phyloP scores from a whole-genome alignment of 2,113 vertebrate species.

The Leptocoma aspasia region DNA sequence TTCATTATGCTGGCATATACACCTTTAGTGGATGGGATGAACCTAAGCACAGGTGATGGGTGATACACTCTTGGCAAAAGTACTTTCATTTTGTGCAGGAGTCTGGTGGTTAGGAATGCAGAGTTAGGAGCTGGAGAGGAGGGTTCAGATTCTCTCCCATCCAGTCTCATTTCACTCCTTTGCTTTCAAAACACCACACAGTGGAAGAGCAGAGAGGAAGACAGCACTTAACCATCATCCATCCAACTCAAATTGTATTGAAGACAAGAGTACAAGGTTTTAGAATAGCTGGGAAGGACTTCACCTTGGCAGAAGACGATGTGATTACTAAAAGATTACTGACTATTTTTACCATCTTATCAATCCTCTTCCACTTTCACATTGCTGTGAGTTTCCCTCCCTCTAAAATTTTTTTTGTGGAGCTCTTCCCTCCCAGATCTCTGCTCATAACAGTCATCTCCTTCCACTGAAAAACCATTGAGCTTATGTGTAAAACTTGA shows the following conservation, averaged over 20 bases:
- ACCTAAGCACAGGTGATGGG: background rate
- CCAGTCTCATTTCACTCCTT: background rate
- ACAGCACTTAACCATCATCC: background rate
- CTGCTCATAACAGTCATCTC: background rate
- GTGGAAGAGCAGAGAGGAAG: background rate
- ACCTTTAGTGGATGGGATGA: background rate
- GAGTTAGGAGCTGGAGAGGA: background rate
- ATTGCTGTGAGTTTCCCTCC: background rate
- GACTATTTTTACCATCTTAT: background rate
- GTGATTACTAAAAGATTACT: background rate
- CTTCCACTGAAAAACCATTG: background rate
- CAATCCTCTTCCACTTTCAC: background rate
- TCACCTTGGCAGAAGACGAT: background rate
- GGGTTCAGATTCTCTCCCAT: background rate
- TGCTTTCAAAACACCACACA: background rate
- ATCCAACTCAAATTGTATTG: background rate
- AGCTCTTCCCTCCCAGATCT: background rate
- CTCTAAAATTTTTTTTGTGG: background rate
- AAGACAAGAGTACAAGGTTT: background rate
- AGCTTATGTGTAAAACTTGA: background rate
- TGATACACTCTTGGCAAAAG: background rate
- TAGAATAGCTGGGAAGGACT: background rate
- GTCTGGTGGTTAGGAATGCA: background rate
- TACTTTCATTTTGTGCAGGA: background rate
- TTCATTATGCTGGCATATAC: background rate